Conservation (phyloP, 2,888 invertebrate species). For the Invenusta paracnida region DNA sequence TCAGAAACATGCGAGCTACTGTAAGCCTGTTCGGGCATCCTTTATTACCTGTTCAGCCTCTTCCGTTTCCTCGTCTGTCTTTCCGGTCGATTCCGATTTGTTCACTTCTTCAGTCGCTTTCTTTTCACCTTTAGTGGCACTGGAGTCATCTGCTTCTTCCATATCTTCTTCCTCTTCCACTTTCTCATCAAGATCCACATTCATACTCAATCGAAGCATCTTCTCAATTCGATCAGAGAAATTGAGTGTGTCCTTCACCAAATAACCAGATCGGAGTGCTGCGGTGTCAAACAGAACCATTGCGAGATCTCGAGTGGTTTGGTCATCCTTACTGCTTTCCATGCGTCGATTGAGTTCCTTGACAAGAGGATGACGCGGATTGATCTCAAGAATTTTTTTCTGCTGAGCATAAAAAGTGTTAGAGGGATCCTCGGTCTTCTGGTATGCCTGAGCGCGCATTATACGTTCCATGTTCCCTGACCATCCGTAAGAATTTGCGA, state of each 20-base stretch:
- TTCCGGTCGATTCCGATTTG: neutral
- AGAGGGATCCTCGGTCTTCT: constrained; percentile 82
- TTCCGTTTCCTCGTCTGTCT: constrained; percentile 15
- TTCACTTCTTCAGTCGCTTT: neutral
- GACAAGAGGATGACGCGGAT: constrained; percentile 91
- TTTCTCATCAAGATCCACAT: constrained; percentile 51
- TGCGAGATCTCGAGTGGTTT: constrained; percentile 76
- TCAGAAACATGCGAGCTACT: too few species aligned
- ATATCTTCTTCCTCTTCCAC: constrained; percentile 36
- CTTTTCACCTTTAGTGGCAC: neutral
- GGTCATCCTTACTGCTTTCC: constrained; percentile 64
- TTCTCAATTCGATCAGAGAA: constrained; percentile 85
- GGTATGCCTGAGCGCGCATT: constrained; percentile 82
- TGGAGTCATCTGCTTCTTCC: constrained; percentile 28
- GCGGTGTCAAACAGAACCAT: constrained; percentile 72
- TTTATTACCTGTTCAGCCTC: constrained; percentile 8
- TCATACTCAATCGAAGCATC: constrained; percentile 69
- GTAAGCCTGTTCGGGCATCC: neutral
- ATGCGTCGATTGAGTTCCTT: constrained; percentile 81
- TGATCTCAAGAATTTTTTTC: constrained; percentile 93
- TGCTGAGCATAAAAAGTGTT: constrained; percentile 46
- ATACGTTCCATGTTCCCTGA: constrained; percentile 98
- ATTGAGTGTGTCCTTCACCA: constrained; percentile 76
- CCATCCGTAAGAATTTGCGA: constrained; percentile 94
- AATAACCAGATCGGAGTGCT: constrained; percentile 85